Percentiles rank a stretch among this genome's conserved stretches.
Evolutionary conservation across 2,113 vertebrate species (phyloP).

Genomic region (Ptilonorhynchus violaceus): DNA sequence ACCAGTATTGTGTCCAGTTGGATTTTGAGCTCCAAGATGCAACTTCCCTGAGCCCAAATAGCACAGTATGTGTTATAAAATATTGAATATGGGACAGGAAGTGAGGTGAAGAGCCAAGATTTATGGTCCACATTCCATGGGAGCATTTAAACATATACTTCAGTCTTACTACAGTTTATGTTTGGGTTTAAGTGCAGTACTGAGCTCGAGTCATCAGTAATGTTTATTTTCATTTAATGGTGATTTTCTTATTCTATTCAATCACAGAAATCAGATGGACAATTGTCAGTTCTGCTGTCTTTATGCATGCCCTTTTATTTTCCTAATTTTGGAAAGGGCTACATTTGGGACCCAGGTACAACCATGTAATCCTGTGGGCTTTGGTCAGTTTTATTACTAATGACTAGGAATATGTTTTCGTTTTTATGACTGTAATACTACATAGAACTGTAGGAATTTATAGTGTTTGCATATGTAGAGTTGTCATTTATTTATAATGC

Average conservation of each 20-base stretch:
- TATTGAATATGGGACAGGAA: background rate
- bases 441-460: background rate
- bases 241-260: background rate
- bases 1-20: background rate
- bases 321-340: background rate
- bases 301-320: background rate
- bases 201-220: background rate
- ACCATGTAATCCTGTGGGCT: background rate
- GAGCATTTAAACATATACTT: background rate
- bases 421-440: background rate
- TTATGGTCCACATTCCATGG: background rate
- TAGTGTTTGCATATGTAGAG: background rate
- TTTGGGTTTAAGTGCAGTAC: background rate
- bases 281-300: background rate
- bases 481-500: background rate
- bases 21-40: background rate
- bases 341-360: background rate
- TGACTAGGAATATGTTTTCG: background rate
- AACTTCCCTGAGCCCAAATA: background rate
- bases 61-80: background rate
- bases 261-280: background rate
- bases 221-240: background rate
- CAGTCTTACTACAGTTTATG: background rate
- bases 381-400: background rate
- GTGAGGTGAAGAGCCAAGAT: background rate